Base-by-base conservation (phyloP, 2,888 invertebrate genomes). In the Cenopis cana region DNA sequence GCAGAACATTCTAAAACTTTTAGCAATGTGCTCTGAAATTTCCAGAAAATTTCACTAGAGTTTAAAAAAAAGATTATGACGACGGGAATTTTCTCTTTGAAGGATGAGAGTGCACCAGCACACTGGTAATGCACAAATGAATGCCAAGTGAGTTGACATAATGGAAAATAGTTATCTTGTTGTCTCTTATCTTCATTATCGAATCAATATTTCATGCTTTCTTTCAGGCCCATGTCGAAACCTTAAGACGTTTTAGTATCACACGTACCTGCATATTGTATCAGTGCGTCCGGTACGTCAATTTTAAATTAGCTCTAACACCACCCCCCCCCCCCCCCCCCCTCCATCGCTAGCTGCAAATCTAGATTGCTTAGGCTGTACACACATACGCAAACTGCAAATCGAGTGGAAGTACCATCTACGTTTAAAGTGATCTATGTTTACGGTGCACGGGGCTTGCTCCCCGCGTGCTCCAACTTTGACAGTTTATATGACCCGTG, bases 401-500 rank as follows among this genome's bases (percentile, higher is more conserved):
- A 49, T 68, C 62, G 20, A 64, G 49, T 69, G 69, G 62, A 69
- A 56, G 62, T 50, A 68, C 54, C 41, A 55, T 69, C 62, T 64
- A 56, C 62, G 49, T 38, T 49, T 55, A 46, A 46, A 62, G 62
- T 60, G 68, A 68, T 68, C 69, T 69, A 62, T 67, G 49, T 52
- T 33, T 36, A 24, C 46, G 49, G 56, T 66, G 61, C 38, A 68
- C 36, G 69, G 46, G 50, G 64, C 18, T 18, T 36, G 36, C 20
- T 83, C 83, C 85, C 84, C 82, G 83, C 82, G 82, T 80, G 78
- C 85, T 86, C 86, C 81, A 91, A 91, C 89, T 93, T 91, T 92
- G 91, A 90, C 91, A 91, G 90, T 89, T 91, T 91, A 91, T 92
- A 93, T 92, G 93, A 91, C 90, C 93, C 93, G 91, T 91, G 92